A percentile compares a stretch with the other conserved stretches of the same genome.
Evolutionary conservation across 2,113 vertebrate species (phyloP).

Genomic region (Albula glossodonta): DNA sequence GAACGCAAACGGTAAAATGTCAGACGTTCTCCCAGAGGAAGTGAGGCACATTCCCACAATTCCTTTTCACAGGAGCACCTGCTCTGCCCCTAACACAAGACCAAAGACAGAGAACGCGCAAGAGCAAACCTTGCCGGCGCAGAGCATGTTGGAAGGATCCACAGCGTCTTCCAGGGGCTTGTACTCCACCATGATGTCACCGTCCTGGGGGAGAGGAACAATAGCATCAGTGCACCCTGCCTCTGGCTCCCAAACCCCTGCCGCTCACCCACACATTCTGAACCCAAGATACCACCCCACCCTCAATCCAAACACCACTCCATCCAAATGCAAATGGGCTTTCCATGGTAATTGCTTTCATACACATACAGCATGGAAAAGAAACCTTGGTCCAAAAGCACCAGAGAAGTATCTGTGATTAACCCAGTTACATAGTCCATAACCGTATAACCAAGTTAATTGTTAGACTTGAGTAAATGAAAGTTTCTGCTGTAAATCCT

Average conservation of each 20-base stretch:
- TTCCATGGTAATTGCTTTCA: no score
- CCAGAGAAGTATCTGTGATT: no score
- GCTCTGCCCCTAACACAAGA: constrained; percentile 12
- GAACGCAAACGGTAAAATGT: neutral
- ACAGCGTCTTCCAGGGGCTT: constrained; percentile 85
- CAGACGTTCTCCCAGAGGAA: neutral
- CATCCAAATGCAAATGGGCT: no score
- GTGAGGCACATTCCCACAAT: neutral
- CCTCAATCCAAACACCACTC: no score
- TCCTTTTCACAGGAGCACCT: neutral
- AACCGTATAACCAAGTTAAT: no score
- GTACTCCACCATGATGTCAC: constrained; percentile 88
- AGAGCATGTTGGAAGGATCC: constrained; percentile 90
- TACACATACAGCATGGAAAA: no score
- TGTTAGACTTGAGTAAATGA: no score
- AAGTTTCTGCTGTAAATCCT: no score
- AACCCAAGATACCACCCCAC: neutral
- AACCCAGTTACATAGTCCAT: no score
- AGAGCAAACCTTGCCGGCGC: constrained; percentile 86
- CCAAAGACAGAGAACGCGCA: constrained; percentile 26
- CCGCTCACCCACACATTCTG: no score
- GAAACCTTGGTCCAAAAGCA: no score
- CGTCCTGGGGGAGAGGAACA: constrained; percentile 71
- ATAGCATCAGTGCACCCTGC: constrained; percentile 59
- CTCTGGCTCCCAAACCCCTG: neutral